A percentile compares a stretch with the other conserved stretches of the same genome.
Evolutionary conservation across 2,797 vertebrate species (phyloP).

Genomic region (Artibeus lituratus): DNA sequence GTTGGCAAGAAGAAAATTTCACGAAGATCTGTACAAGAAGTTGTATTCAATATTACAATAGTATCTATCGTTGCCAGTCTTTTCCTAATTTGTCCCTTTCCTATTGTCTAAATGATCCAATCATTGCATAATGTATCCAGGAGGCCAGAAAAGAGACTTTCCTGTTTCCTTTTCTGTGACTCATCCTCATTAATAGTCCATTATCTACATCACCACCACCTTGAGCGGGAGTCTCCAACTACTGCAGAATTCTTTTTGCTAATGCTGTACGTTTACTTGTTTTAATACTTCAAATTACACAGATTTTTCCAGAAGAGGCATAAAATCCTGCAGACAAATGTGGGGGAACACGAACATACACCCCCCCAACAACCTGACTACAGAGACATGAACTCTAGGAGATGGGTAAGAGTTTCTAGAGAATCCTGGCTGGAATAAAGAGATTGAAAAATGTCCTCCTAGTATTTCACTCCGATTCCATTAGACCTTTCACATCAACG

Average conservation of each 20-base stretch:
- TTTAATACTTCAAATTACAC: neutral
- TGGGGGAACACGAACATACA: neutral
- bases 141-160: neutral
- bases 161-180: neutral
- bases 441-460: neutral
- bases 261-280: neutral
- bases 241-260: neutral
- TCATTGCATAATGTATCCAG: neutral
- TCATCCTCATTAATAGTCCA: neutral
- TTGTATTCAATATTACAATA: neutral
- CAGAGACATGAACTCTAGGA: neutral
- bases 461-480: neutral
- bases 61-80: neutral
- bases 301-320: neutral
- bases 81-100: neutral
- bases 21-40: neutral
- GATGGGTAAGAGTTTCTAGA: neutral
- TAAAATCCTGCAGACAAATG: neutral
- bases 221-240: neutral
- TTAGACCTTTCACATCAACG: neutral
- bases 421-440: neutral
- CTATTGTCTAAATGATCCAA: neutral
- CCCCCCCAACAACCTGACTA: neutral
- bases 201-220: neutral
- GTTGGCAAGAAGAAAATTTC: neutral